phyloP scores from a whole-genome alignment of 1,140 invertebrate genomes.

The Mercenaria mercenaria region DNA sequence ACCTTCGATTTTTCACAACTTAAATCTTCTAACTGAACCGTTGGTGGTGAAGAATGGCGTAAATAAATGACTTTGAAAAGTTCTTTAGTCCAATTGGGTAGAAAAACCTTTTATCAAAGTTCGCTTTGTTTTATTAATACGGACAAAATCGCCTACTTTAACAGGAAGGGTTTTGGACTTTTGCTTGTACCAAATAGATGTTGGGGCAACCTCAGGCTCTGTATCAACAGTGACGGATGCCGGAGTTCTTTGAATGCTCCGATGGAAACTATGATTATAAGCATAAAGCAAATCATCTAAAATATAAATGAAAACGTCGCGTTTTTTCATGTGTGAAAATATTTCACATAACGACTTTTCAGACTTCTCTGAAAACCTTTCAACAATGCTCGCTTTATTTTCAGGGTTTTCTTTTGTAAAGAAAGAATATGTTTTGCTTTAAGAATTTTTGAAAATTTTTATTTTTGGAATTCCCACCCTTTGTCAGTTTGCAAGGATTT shows the following conservation, averaged over 20 bases:
- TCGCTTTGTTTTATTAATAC: constrained; percentile 56
- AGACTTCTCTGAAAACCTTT: constrained; percentile 53
- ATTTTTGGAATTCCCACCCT: neutral
- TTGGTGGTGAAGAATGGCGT: neutral
- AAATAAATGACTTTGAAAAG: neutral
- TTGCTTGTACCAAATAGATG: neutral
- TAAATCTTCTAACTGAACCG: neutral
- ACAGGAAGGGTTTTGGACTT: neutral
- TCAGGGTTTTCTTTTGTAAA: constrained; percentile 29
- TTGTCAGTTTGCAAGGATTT: neutral
- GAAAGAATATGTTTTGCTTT: constrained; percentile 3
- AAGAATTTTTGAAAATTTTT: neutral
- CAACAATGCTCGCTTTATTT: constrained; percentile 42
- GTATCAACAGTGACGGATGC: neutral
- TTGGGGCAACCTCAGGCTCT: neutral
- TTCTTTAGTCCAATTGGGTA: constrained; percentile 44
- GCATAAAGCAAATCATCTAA: neutral
- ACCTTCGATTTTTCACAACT: constrained; percentile 16
- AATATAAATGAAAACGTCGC: constrained; percentile 14
- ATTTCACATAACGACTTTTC: constrained; percentile 38
- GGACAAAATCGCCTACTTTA: constrained; percentile 13
- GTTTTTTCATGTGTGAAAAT: constrained; percentile 41
- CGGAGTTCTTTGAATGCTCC: constrained; percentile 5
- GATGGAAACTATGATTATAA: neutral
- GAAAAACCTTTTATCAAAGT: constrained; percentile 64